Evolutionary conservation across 2,888 invertebrate genomes (phyloP).

Genomic region (Plusia festucae): DNA sequence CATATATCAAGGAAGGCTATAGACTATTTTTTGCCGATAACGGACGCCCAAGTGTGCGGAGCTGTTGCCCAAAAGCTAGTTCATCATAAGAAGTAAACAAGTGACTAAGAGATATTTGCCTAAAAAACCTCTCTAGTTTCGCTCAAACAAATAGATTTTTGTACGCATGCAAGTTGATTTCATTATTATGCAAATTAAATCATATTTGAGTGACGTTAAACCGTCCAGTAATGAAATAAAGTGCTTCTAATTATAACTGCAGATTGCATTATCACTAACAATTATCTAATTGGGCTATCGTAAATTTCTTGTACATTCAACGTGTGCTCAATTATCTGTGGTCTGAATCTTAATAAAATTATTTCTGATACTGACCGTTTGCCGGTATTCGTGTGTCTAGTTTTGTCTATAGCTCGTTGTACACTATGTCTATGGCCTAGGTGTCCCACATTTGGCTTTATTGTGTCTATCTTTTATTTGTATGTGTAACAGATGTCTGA

Average conservation of each 20-base stretch:
- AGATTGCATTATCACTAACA: conserved; percentile 37
- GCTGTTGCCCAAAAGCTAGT: too few species aligned
- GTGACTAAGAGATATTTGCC: not conserved
- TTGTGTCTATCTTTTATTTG: not conserved
- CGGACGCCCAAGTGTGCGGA: too few species aligned
- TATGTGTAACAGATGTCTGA: conserved; percentile 13
- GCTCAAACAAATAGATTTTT: conserved; percentile 7
- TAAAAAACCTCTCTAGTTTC: not conserved
- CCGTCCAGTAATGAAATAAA: conserved; percentile 24
- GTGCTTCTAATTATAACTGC: conserved; percentile 36
- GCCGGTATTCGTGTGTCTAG: conserved; percentile 18
- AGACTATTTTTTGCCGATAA: too few species aligned
- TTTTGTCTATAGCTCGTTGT: conserved; percentile 9
- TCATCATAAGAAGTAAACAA: conserved; percentile 4
- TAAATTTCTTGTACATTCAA: conserved; percentile 39
- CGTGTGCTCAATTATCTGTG: conserved; percentile 43
- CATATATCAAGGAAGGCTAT: too few species aligned
- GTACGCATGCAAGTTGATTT: conserved; percentile 10
- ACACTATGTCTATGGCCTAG: not conserved
- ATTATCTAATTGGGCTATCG: conserved; percentile 51
- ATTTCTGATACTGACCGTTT: conserved; percentile 35
- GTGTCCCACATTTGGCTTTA: conserved; percentile 3
- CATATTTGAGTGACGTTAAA: conserved; percentile 11
- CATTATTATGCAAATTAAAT: conserved; percentile 14
- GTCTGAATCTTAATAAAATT: conserved; percentile 50